Percentiles rank a stretch among this genome's conserved stretches.
Evolutionary conservation across 2,113 vertebrate species (phyloP).

Genomic region (Ramphastos sulfuratus): DNA sequence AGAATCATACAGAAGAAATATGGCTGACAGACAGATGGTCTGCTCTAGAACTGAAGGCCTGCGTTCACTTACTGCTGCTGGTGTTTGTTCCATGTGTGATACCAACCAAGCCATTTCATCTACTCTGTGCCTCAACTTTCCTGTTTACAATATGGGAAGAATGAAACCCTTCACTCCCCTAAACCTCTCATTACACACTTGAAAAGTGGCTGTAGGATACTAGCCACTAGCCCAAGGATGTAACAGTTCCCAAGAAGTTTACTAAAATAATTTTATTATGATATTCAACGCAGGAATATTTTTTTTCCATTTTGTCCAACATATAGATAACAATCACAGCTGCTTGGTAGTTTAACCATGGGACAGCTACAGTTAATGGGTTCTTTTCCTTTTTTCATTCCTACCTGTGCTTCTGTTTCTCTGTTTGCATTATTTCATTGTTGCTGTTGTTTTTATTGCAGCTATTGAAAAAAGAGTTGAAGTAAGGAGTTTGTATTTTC

Average conservation of each 20-base stretch:
- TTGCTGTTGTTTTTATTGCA: not conserved
- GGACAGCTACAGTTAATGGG: not conserved
- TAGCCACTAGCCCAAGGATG: not conserved
- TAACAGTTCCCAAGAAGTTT: not conserved
- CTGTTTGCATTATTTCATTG: not conserved
- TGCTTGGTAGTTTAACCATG: not conserved
- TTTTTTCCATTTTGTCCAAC: not conserved
- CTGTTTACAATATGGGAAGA: not conserved
- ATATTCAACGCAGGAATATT: not conserved
- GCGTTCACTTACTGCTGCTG: not conserved
- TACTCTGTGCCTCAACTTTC: not conserved
- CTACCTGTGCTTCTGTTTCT: not conserved
- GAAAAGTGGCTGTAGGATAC: not conserved
- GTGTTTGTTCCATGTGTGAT: not conserved
- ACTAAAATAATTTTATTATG: not conserved
- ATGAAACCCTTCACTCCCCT: not conserved
- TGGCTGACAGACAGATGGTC: not conserved
- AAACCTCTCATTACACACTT: not conserved
- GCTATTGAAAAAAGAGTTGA: not conserved
- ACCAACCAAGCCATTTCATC: not conserved
- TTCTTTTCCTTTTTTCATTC: not conserved
- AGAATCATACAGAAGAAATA: conserved; percentile 9
- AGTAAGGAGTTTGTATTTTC: not conserved
- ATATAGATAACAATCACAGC: not conserved
- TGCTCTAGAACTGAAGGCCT: not conserved